phyloP scores from a whole-genome alignment of 2,888 invertebrate genomes.

The Caenorhabditis sulstoni region DNA sequence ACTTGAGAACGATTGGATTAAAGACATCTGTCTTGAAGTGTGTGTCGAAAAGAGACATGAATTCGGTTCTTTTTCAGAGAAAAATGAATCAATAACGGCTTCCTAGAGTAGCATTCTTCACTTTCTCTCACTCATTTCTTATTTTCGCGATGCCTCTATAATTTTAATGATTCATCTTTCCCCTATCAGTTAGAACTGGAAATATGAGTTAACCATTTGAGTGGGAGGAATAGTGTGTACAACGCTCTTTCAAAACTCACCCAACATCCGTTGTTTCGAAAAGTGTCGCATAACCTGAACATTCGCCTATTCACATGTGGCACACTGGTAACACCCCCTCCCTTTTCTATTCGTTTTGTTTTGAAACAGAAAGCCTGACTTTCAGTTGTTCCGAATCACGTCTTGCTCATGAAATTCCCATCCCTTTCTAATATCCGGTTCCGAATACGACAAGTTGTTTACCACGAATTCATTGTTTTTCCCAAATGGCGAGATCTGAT shows the following conservation, averaged over 20 bases:
- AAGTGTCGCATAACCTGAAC: constrained; percentile 12
- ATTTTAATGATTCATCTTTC: too few relatives aligned
- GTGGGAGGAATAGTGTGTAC: constrained; percentile 7
- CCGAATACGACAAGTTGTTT: too few relatives aligned
- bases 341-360: neutral
- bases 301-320: too few relatives aligned
- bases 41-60: neutral
- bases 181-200: neutral
- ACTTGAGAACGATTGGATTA: constrained; percentile 9
- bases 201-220: constrained; percentile 30
- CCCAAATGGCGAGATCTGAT: too few relatives aligned
- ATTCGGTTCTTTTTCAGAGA: neutral
- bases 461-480: too few relatives aligned
- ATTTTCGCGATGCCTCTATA: too few relatives aligned
- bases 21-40: constrained; percentile 12
- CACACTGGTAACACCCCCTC: neutral
- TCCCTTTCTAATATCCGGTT: too few relatives aligned
- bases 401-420: too few relatives aligned
- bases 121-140: too few relatives aligned
- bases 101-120: too few relatives aligned
- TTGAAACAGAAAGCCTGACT: neutral
- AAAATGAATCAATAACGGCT: too few relatives aligned
- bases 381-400: too few relatives aligned
- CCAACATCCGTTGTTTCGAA: constrained; percentile 15
- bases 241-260: constrained; percentile 40